Conservation (phyloP, 2,888 invertebrate genomes). For the Drosophila diplacantha region DNA sequence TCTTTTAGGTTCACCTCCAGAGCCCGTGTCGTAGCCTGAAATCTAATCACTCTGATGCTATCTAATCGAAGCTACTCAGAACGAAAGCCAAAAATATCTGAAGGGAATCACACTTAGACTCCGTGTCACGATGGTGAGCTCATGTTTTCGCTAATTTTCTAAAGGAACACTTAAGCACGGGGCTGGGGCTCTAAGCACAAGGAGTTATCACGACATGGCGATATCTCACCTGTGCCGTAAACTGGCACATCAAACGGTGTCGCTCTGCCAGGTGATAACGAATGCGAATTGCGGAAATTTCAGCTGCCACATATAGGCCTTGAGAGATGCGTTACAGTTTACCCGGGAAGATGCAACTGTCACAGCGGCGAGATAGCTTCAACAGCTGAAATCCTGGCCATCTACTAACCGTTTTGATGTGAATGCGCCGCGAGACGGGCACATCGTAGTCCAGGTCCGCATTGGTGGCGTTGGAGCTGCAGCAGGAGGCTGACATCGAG, state of each 20-base stretch:
- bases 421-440: constrained; percentile 72
- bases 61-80: constrained; percentile 19
- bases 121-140: constrained; percentile 20
- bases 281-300: constrained; percentile 65
- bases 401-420: constrained; percentile 72
- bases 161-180: constrained; percentile 7
- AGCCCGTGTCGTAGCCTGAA: not conserved
- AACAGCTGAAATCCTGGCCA: constrained; percentile 45
- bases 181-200: constrained; percentile 2
- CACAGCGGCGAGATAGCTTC: constrained; percentile 40
- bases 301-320: constrained; percentile 25
- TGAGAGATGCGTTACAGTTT: constrained; percentile 29
- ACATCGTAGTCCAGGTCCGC: constrained; percentile 74
- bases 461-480: constrained; percentile 63
- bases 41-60: constrained; percentile 16
- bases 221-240: constrained; percentile 54
- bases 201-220: constrained; percentile 31
- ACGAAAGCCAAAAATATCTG: constrained; percentile 7
- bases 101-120: constrained; percentile 15
- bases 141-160: constrained; percentile 14
- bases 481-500: constrained; percentile 60
- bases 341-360: constrained; percentile 48
- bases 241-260: constrained; percentile 59
- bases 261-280: constrained; percentile 58
- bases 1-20: not conserved